phyloP scores from a whole-genome alignment of 2,797 vertebrate species.

The Phyllotis vaccarum region DNA sequence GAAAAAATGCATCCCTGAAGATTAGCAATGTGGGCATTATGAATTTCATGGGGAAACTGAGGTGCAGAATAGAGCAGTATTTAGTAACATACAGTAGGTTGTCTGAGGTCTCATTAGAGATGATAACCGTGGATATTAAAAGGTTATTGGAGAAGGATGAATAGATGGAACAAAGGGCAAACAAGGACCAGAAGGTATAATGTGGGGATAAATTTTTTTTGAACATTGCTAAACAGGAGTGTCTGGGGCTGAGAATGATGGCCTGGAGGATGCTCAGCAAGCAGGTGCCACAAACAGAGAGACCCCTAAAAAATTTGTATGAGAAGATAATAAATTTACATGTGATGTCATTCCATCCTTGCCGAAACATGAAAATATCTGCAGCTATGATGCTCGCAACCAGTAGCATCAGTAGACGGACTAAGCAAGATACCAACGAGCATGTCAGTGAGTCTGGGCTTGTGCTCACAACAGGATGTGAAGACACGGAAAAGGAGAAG shows the following conservation, averaged over 20 bases:
- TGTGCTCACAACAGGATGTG: neutral
- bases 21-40: neutral
- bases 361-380: neutral
- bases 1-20: neutral
- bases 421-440: neutral
- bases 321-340: neutral
- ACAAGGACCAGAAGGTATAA: neutral
- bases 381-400: neutral
- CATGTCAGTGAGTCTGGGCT: neutral
- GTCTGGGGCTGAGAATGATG: neutral
- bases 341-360: neutral
- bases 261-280: neutral
- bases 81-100: neutral
- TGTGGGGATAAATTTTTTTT: neutral
- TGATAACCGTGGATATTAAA: neutral
- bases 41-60: accelerated
- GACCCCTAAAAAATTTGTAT: neutral
- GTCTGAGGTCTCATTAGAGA: neutral
- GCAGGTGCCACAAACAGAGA: neutral
- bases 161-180: neutral
- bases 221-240: neutral
- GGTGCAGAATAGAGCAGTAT: neutral
- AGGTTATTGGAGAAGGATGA: neutral
- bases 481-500: neutral
- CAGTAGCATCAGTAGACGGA: neutral